phyloP scores from a whole-genome alignment of 2,113 vertebrate species.

The Tetrao urogallus region DNA sequence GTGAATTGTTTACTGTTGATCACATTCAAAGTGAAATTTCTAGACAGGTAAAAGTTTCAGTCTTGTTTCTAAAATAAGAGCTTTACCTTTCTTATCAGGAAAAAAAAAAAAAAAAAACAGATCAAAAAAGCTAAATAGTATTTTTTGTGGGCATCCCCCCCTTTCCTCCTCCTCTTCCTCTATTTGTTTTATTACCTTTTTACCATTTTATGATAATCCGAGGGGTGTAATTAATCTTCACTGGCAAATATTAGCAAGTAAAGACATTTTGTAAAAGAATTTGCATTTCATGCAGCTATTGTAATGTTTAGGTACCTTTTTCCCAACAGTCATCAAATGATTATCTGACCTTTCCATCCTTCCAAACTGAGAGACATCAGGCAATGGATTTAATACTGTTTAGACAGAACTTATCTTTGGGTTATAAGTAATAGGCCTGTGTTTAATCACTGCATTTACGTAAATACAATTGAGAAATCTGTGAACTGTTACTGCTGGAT shows the following conservation, averaged over 20 bases:
- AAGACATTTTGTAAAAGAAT: neutral
- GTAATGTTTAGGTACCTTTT: slow-evolving; percentile 19
- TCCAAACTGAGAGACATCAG: slow-evolving; percentile 23
- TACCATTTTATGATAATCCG: neutral
- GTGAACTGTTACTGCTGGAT: slow-evolving; percentile 47
- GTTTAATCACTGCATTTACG: slow-evolving; percentile 67
- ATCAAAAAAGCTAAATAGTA: neutral
- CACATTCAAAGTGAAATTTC: neutral
- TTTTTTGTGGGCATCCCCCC: neutral
- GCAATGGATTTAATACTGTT: slow-evolving; percentile 42
- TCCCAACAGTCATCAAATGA: slow-evolving; percentile 42
- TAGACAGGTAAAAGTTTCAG: neutral
- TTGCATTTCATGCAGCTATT: slow-evolving; percentile 23
- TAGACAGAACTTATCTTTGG: slow-evolving; percentile 53
- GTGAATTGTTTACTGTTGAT: neutral
- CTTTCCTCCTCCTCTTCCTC: neutral
- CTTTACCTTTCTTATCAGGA: neutral
- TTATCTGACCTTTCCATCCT: slow-evolving; percentile 67
- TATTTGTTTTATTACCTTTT: slow-evolving; percentile 16
- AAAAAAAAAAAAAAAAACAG: neutral
- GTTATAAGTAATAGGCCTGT: slow-evolving; percentile 67
- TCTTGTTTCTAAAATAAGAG: neutral
- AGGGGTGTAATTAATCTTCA: neutral
- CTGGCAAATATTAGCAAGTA: slow-evolving; percentile 21
- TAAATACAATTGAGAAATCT: slow-evolving; percentile 61